Evolutionary conservation across 2,888 invertebrate genomes (phyloP), one percentile per base, ranked within the genome.

Genomic region (Drosophila quinaria): DNA sequence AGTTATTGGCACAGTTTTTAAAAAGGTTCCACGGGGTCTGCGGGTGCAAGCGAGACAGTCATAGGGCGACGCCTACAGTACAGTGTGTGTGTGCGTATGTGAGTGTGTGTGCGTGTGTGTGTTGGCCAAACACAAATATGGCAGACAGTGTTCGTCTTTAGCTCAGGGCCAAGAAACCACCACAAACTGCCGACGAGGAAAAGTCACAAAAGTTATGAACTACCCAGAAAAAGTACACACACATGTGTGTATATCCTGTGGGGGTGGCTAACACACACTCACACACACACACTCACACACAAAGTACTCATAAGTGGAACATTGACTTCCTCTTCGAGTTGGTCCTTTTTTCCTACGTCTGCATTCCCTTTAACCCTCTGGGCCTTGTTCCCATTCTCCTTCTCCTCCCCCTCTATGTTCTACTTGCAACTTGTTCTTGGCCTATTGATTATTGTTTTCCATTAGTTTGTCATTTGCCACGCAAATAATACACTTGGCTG

Each of bases 1-100:
- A 88, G 60, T 86, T 83, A 70, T 77, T 88, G 87, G 89, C 83
- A 80, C 87, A 83, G 62, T 80, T 82, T 78, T 73, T 1, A 44
- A 33, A 44, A 55, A 56, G 50, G 50, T 35, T 50, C 13, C n/a
- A 25, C 5, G 13, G 29, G 10, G 10, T 41, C 11, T 25, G 58
- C 22, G 50, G 9, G 70, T 50, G 75, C 42, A 22, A 75, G 49
- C 19, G 76, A 70, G 75, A 70, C 42, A 33, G 52, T 9, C 19
- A 49, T 31, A 72, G n/a, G 74, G 61, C 50, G 35, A 82, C 85
- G 81, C 82, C 82, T 87, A 81, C 81, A 71, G 67, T 35, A 11
- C 15, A 15, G 59, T 70, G 67, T 58, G 74, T 62, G 66, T 29
- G 70, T 61, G 52, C 39, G 70, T 55, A 68, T 31, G 17, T 50